These are phyloP conservation scores for Sarcophaga caerulescens DNA, from an alignment of 2,888 invertebrate genomes.

Conservation along the genomic window DNA sequence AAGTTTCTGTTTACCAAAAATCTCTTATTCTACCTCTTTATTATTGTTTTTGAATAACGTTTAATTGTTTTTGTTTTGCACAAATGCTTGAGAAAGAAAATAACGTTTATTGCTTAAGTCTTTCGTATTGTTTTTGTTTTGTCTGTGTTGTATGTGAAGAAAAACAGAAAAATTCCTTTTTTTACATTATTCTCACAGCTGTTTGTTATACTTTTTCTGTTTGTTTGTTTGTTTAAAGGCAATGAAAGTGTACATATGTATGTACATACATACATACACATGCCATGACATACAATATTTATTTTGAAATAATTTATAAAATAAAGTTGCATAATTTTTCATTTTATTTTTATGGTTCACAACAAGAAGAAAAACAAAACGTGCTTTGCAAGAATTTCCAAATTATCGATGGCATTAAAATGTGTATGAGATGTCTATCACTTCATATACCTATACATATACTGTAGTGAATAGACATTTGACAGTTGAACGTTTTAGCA, in stretches of 20 bases:
- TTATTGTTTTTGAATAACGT: background rate
- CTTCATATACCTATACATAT: background rate
- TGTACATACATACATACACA: no score
- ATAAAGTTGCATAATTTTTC: slow-evolving; percentile 10
- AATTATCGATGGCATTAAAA: slow-evolving; percentile 37
- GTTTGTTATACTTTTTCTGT: background rate
- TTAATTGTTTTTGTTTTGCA: background rate
- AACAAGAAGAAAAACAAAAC: slow-evolving; percentile 13
- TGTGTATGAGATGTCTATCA: slow-evolving; percentile 11
- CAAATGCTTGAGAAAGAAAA: background rate
- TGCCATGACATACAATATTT: no score
- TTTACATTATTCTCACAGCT: slow-evolving; percentile 38
- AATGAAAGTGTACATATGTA: slow-evolving; percentile 40
- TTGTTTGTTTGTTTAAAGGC: background rate
- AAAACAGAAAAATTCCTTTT: slow-evolving; percentile 3
- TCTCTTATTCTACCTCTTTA: background rate
- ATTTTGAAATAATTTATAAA: no score
- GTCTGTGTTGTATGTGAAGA: background rate
- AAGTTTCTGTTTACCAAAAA: background rate
- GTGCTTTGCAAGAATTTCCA: slow-evolving; percentile 57
- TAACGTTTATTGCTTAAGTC: slow-evolving; percentile 31
- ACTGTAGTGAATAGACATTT: background rate
- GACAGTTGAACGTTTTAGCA: slow-evolving; percentile 16
- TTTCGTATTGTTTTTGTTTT: slow-evolving; percentile 25
- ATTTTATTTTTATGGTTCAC: background rate